Base-by-base conservation (phyloP, 2,113 vertebrate genomes). In the Geococcyx californianus region DNA sequence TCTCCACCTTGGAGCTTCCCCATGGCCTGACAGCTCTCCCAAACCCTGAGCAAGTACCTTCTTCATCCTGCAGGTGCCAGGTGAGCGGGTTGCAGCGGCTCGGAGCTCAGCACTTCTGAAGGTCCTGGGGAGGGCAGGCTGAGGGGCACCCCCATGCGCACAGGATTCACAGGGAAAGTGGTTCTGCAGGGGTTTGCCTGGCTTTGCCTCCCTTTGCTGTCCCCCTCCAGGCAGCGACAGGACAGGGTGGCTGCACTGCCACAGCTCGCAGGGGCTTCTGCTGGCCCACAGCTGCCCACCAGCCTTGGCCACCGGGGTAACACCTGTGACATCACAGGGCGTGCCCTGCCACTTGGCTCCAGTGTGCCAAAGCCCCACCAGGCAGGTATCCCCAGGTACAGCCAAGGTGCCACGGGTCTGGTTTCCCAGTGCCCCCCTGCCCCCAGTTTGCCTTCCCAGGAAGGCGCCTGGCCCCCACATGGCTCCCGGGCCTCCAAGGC, bases 201-300 rank as follows among this genome's bases (percentile, higher is more conserved):
- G n/a, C 47, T 67, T 52, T 54, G 13, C 23, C 29, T 40, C 40
- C 47, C 2, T 1, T 15, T 17, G 8, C 36, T 6, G 1, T 25
- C 17, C 8, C 2, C 0, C 42, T 18, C 26, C 3, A 6, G 25
- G 42, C 34, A 49, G 40, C 2, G 9, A 5, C 0, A 3, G 47
- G 44, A 26, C 26, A 1, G 15, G 9, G 14, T 9, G 31, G 10
- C 16, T 26, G 72, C 14, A 0, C 1, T 25, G 52, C 58, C 14
- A 3, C 0, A 0, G n/a, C 17, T 47, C 13, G 1, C 0, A 0
- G 38, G 12, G 7, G 13, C 17, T 84, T 78, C 60, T 70, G 56
- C 28, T 4, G 9, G 6, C 31, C 31, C 42, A 17, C 2, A 0
- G 42, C 24, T n/a, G 36, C 36, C 60, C 69, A 47, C 10, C 20